These are phyloP conservation scores for Heterodera carotae DNA, from an alignment of 1,140 invertebrate species.

Conservation along the genomic window DNA sequence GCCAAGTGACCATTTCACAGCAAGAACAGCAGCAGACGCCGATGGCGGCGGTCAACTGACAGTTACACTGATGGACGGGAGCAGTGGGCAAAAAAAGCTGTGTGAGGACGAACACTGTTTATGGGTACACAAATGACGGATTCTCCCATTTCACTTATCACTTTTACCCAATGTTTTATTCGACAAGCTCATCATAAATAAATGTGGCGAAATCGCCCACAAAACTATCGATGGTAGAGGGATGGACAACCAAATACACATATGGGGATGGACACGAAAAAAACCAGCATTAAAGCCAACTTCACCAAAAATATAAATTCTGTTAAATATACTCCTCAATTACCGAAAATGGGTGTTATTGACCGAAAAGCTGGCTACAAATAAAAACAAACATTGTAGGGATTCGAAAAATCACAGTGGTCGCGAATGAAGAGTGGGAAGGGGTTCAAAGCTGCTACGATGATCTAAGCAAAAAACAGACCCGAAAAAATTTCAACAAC, in stretches of 20 bases:
- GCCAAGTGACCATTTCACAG: background rate
- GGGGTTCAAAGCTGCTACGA: background rate
- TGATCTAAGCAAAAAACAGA: background rate
- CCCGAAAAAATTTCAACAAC: background rate
- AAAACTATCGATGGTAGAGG: too few species aligned
- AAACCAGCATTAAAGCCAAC: too few species aligned
- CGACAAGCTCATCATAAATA: conserved; percentile 16
- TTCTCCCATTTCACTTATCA: background rate
- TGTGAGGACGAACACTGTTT: background rate
- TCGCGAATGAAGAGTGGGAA: too few species aligned
- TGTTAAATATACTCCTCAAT: too few species aligned
- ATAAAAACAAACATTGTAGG: conserved; percentile 11
- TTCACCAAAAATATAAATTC: too few species aligned
- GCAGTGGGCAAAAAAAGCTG: background rate
- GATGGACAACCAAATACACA: too few species aligned
- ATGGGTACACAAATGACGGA: background rate
- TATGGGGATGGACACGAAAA: too few species aligned
- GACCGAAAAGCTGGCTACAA: background rate
- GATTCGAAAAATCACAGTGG: background rate
- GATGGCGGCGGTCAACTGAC: background rate
- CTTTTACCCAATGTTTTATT: conserved; percentile 1
- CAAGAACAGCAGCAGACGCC: background rate
- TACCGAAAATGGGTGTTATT: too few species aligned
- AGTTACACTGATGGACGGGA: background rate
- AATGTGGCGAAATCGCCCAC: background rate